phyloP scores from a whole-genome alignment of 1,140 invertebrate genomes.

The Dendrolimus punctatus region DNA sequence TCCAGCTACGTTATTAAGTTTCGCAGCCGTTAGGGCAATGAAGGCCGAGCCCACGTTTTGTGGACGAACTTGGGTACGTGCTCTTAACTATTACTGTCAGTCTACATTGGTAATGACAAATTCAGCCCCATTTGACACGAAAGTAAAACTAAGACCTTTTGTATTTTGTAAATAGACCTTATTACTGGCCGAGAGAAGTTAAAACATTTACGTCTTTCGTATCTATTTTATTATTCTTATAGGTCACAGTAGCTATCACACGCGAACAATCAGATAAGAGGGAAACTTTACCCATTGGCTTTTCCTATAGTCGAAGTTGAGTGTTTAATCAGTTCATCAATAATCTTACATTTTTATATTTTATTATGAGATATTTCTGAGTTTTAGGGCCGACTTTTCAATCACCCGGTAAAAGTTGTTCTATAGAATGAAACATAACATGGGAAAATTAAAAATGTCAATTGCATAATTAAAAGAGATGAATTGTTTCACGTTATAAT shows the following conservation, averaged over 20 bases:
- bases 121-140: not conserved
- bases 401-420: not conserved
- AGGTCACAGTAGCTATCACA: constrained; percentile 18
- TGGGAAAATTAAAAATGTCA: not conserved
- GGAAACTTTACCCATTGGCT: constrained; percentile 34
- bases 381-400: not conserved
- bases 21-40: constrained; percentile 21
- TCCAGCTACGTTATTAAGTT: constrained; percentile 27
- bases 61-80: constrained; percentile 6
- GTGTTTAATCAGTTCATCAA: constrained; percentile 23
- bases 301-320: constrained; percentile 31
- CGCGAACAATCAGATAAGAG: constrained; percentile 26
- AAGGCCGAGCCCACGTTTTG: constrained; percentile 10
- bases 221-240: constrained; percentile 6
- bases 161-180: not conserved
- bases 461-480: too few species aligned
- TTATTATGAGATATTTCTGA: constrained; percentile 7
- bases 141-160: not conserved
- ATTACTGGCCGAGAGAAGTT: not conserved
- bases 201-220: not conserved
- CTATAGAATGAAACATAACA: not conserved
- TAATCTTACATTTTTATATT: constrained; percentile 24
- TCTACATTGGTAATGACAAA: not conserved
- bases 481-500: too few species aligned
- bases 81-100: constrained; percentile 3